Conservation (phyloP, 1,140 invertebrate genomes). For the Saccostrea cuccullata region DNA sequence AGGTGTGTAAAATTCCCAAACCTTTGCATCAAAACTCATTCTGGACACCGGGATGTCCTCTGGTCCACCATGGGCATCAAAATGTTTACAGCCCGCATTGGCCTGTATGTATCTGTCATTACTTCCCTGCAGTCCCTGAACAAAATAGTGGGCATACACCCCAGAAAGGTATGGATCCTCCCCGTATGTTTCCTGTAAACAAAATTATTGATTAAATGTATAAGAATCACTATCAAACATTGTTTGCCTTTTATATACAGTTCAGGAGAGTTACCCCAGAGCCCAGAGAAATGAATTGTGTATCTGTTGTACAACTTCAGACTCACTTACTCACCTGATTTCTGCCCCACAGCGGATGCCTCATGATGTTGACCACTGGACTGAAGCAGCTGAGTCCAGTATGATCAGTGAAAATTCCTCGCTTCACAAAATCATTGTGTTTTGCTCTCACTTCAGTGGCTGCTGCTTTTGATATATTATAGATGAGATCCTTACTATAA, state of each 20-base stretch:
- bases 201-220: not conserved
- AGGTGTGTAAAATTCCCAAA: slow-evolving; percentile 38
- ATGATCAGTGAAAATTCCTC: slow-evolving; percentile 60
- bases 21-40: slow-evolving; percentile 73
- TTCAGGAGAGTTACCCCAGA: too few relatives aligned
- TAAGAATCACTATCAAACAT: too few relatives aligned
- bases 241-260: too few relatives aligned
- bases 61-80: slow-evolving; percentile 73
- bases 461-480: slow-evolving; percentile 67
- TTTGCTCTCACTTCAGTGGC: slow-evolving; percentile 72
- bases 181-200: slow-evolving; percentile 74
- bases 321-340: slow-evolving; percentile 66
- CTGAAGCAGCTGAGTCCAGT: slow-evolving; percentile 73
- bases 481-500: slow-evolving; percentile 65
- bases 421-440: slow-evolving; percentile 64
- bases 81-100: slow-evolving; percentile 75
- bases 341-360: slow-evolving; percentile 76
- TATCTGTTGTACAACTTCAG: too few relatives aligned
- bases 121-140: slow-evolving; percentile 72
- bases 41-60: slow-evolving; percentile 73
- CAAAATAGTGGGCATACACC: slow-evolving; percentile 62
- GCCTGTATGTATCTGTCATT: slow-evolving; percentile 68
- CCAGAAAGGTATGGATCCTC: slow-evolving; percentile 75
- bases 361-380: slow-evolving; percentile 76
- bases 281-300: too few relatives aligned